These are phyloP conservation scores for Tholera decimalis DNA, from an alignment of 2,888 invertebrate species.

Conservation along the genomic window DNA sequence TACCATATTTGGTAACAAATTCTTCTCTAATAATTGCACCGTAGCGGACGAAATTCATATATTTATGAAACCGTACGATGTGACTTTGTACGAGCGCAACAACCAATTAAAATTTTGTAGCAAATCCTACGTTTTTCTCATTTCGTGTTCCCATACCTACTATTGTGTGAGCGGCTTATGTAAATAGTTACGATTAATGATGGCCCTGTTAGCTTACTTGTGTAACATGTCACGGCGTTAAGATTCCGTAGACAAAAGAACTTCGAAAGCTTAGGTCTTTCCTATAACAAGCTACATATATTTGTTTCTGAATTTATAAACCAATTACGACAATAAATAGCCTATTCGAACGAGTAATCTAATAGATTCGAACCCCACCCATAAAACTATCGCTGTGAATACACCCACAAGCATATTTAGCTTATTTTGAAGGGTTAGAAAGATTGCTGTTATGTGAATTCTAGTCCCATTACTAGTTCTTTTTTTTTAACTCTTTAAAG, in stretches of 20 bases:
- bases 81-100: slow-evolving; percentile 60
- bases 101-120: slow-evolving; percentile 65
- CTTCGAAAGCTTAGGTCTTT: neutral
- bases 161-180: slow-evolving; percentile 74
- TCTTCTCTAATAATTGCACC: slow-evolving; percentile 53
- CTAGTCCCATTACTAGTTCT: no score
- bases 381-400: no score
- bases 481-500: no score
- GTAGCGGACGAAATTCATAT: slow-evolving; percentile 35
- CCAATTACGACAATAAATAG: no score
- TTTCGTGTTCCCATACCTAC: slow-evolving; percentile 73
- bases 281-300: neutral
- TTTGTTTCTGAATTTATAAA: neutral
- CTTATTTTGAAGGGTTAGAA: no score
- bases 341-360: no score
- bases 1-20: slow-evolving; percentile 60
- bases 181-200: slow-evolving; percentile 77
- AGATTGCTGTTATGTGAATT: no score
- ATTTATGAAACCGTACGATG: slow-evolving; percentile 57
- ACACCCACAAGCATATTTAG: no score
- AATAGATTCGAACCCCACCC: no score
- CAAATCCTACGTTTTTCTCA: slow-evolving; percentile 64
- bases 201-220: slow-evolving; percentile 60
- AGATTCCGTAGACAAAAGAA: slow-evolving; percentile 38
- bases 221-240: slow-evolving; percentile 63